phyloP scores from a whole-genome alignment of 2,888 invertebrate species.

The Trissolcus brochymenae region DNA sequence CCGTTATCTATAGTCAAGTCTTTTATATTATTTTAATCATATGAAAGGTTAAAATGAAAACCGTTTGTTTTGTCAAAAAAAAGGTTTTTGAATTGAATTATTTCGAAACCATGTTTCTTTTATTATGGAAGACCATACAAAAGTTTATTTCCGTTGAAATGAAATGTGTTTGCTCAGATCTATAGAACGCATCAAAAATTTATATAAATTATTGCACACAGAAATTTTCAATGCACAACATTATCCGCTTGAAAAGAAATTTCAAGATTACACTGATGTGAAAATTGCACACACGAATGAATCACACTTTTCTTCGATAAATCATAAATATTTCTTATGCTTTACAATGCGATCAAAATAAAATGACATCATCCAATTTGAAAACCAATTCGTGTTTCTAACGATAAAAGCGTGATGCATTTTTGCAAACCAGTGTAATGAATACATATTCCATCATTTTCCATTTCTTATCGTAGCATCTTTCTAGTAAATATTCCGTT shows the following conservation, averaged over 20 bases:
- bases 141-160: neutral
- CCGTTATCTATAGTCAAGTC: conserved; percentile 51
- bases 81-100: conserved; percentile 35
- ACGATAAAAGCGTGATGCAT: too few species aligned
- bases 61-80: neutral
- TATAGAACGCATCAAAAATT: neutral
- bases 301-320: too few species aligned
- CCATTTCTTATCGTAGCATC: neutral
- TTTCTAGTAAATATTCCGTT: conserved; percentile 22
- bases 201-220: conserved; percentile 12
- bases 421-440: neutral
- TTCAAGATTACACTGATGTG: too few species aligned
- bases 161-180: neutral
- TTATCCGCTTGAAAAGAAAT: too few species aligned
- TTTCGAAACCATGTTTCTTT: neutral
- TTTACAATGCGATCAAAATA: too few species aligned
- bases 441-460: neutral
- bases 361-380: too few species aligned
- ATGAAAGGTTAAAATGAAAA: conserved; percentile 13
- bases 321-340: too few species aligned
- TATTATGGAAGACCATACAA: conserved; percentile 21
- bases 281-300: neutral
- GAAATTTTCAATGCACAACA: conserved; percentile 34
- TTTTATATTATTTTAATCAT: conserved; percentile 29
- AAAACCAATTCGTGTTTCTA: too few species aligned